Base-by-base conservation (phyloP, 2,888 invertebrate genomes). In the Lepeophtheirus nordmannii region DNA sequence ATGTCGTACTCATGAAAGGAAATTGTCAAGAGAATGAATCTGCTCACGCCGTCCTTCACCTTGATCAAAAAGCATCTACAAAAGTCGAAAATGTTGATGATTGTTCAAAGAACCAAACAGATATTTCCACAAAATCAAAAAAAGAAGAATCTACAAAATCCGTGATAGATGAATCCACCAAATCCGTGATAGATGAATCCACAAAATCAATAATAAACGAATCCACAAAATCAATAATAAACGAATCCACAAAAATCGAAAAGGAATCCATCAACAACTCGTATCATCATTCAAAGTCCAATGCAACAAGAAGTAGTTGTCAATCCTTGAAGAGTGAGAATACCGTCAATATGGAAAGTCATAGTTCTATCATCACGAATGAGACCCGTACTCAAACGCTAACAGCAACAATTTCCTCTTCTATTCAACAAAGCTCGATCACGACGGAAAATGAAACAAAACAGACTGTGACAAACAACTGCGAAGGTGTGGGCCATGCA, bases 401-500 rank as follows among this genome's bases (percentile, higher is more conserved):
- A 12, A 14, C 23, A 60, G 22, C 23, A 12, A 60, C 60, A 30
- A n/a, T 30, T 23, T 60, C 60, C 20, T 30, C 60, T 17, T 1
- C 37, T 23, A 1, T 17, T 10, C 17, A 60, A 46, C 14, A 14
- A 17, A 17, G 37, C 37, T 14, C 9, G 14, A 58, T 5, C 10
- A 60, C 10, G n/a, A 17, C 20, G n/a, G 60, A 23, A 37, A 30
- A 22, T 22, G 22, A 58, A 10, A 37, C 17, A 10, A 20, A 23
- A 14, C 11, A 23, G 1, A 38, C 23, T 10, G 1, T 17, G 14
- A 63, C 9, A 14, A 10, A 22, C 63, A 14, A 63, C 17, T 17
- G 53, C 37, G 46, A 46, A 22, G 63, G 22, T 10, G 63, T 63
- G 46, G 63, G 63, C 1, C 30, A 22, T 22, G 63, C 63, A 22